These are phyloP conservation scores for Dinothrombium tinctorium DNA, from an alignment of 1,140 invertebrate species.

Conservation along the genomic window DNA sequence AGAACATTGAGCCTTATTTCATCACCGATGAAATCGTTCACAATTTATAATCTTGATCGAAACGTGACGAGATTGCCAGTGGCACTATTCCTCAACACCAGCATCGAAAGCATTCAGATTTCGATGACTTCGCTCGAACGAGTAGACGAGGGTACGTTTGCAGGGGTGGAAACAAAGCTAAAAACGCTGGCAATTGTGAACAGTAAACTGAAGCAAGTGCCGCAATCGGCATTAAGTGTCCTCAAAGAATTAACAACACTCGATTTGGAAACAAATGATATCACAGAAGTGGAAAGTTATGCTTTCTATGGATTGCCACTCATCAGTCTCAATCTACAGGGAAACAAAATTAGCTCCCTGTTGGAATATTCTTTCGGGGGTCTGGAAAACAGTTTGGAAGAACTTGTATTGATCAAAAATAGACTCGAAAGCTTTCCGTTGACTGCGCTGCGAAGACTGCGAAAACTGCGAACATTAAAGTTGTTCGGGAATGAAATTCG, in stretches of 20 bases:
- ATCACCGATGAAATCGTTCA: slow-evolving; percentile 46
- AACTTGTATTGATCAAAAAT: slow-evolving; percentile 64
- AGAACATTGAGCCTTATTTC: slow-evolving; percentile 27
- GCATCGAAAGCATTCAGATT: slow-evolving; percentile 43
- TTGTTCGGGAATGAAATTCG: slow-evolving; percentile 59
- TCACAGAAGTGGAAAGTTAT: slow-evolving; percentile 54
- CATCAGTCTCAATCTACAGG: slow-evolving; percentile 55
- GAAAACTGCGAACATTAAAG: slow-evolving; percentile 40
- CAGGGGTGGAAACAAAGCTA: slow-evolving; percentile 40
- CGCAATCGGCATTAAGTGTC: slow-evolving; percentile 47
- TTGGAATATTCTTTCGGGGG: slow-evolving; percentile 57
- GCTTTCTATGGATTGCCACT: slow-evolving; percentile 58
- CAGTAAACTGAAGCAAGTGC: slow-evolving; percentile 47
- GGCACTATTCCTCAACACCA: slow-evolving; percentile 38
- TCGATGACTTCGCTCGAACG: slow-evolving; percentile 51
- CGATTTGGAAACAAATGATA: slow-evolving; percentile 62
- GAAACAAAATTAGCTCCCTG: slow-evolving; percentile 40
- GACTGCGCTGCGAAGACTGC: slow-evolving; percentile 42
- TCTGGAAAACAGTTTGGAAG: slow-evolving; percentile 46
- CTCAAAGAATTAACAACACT: slow-evolving; percentile 43
- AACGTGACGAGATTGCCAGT: slow-evolving; percentile 39
- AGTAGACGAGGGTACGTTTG: slow-evolving; percentile 44
- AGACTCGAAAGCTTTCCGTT: slow-evolving; percentile 55
- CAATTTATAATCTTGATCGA: slow-evolving; percentile 57
- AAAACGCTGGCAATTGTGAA: slow-evolving; percentile 56